Percentiles rank a stretch among this genome's conserved stretches.
Conservation (phyloP, 2,797 vertebrate genomes). For the Okamejei kenojei region DNA sequence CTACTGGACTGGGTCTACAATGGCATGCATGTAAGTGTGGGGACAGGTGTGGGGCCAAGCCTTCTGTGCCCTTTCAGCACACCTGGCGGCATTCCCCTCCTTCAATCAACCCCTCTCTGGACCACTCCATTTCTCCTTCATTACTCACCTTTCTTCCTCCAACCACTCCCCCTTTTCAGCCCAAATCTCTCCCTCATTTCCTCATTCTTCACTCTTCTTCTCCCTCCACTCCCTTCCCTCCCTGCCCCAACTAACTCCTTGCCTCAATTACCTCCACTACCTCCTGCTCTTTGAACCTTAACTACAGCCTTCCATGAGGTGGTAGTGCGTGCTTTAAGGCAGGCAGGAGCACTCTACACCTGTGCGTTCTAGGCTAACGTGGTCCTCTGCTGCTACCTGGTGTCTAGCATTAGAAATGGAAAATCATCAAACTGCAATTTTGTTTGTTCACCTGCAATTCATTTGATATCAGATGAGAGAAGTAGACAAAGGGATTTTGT, state of each 20-base stretch:
- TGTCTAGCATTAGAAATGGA: background rate
- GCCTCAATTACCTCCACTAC: no score
- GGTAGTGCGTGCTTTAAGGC: no score
- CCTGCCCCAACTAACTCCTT: background rate
- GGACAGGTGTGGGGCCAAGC: no score
- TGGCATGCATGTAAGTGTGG: conserved; percentile 71
- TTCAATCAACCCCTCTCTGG: background rate
- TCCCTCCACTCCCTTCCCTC: background rate
- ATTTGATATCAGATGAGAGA: background rate
- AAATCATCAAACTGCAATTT: background rate
- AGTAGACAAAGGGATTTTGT: background rate
- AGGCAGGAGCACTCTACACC: background rate
- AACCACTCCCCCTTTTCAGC: background rate
- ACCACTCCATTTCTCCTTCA: background rate
- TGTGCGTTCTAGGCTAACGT: background rate
- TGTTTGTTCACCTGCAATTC: background rate
- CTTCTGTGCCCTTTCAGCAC: no score
- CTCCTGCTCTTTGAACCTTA: no score
- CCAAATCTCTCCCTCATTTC: background rate
- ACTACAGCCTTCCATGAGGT: no score
- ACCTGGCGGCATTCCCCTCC: background rate
- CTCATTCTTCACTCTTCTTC: background rate
- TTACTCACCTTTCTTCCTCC: no score
- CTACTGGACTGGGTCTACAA: conserved; percentile 83
- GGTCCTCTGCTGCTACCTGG: background rate